Base-by-base conservation (phyloP, 2,888 invertebrate species). In the Cristatella mucedo region DNA sequence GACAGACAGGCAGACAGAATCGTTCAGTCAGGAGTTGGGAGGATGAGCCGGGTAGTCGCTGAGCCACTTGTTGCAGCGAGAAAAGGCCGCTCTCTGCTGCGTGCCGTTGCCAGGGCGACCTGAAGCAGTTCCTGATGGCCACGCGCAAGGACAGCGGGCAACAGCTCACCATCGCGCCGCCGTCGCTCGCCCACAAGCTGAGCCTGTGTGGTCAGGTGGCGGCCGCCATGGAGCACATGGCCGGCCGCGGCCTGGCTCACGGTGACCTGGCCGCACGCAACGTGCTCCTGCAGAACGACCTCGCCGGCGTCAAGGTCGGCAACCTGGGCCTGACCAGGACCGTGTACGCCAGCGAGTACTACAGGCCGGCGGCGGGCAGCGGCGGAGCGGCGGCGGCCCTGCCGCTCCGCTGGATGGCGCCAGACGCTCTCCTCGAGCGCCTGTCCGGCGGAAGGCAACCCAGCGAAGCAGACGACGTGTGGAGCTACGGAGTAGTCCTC, bases 381-480 rank as follows among this genome's bases (percentile, higher is more conserved):
- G 21, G 11, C 41, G 29, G 33, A 18, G 3, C 40, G 41, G 16
- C 40, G 21, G 30, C 78, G 70, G 74, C 80, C 51, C 74, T 89
- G 33, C 87, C 89, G 0, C 68, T 89, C 9, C 76, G 91, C 50
- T 91, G 91, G 91, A 63, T 87, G 62, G 82, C 89, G 0, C 60
- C 63, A 3, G 91, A 93, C 63, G 85, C 85, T 1, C 79, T 85
- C 1, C 71, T 80, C 49, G 87, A 89, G 53, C 83, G 83, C 42
- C 86, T 87, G 46, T 87, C 77, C 63, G 85, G 87, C 11, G 81
- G 82, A 31, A n/a, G n/a, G n/a, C 86, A 87, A 46, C 86, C 77
- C 63, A 85, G 87, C 11, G 81, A 82, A 31, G 87, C 87, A 61
- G 85, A 85, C 54, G 91, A 91, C 65, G 81, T 86, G 0, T 91